phyloP scores from a whole-genome alignment of 2,113 vertebrate species.

The Dasyurus viverrinus region DNA sequence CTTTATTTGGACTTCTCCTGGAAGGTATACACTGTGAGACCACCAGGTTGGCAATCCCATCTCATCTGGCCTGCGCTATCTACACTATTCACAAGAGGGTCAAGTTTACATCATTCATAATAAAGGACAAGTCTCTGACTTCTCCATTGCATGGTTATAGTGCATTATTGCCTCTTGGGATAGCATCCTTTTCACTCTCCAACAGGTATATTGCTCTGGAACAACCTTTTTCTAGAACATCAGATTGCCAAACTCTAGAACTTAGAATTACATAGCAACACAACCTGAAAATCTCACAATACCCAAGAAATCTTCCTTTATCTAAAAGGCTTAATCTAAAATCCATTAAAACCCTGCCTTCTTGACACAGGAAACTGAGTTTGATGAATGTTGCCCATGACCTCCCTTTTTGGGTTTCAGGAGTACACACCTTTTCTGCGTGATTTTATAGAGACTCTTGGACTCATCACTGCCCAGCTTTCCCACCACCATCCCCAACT shows the following conservation, averaged over 20 bases:
- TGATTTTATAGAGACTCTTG: not conserved
- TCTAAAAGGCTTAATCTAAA: not conserved
- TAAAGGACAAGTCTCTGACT: not conserved
- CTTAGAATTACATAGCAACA: not conserved
- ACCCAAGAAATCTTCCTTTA: not conserved
- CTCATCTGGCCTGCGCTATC: not conserved
- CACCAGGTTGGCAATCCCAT: not conserved
- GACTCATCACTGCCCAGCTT: not conserved
- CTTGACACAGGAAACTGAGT: not conserved
- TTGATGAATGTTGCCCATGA: not conserved
- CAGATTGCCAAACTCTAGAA: not conserved
- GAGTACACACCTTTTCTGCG: not conserved
- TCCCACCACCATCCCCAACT: not conserved
- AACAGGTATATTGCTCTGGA: not conserved
- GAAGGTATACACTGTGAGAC: not conserved
- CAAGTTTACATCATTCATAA: not conserved
- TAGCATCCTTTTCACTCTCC: not conserved
- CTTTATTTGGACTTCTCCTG: not conserved
- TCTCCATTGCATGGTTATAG: not conserved
- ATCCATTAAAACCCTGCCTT: not conserved
- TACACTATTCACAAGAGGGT: not conserved
- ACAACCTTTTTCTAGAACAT: not conserved
- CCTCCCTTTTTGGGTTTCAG: not conserved
- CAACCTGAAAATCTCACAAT: not conserved
- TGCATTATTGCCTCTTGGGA: not conserved